Percentiles rank a stretch among this genome's conserved stretches.
Evolutionary conservation across 2,797 vertebrate genomes (phyloP).

Genomic region (Ispidina lecontei): DNA sequence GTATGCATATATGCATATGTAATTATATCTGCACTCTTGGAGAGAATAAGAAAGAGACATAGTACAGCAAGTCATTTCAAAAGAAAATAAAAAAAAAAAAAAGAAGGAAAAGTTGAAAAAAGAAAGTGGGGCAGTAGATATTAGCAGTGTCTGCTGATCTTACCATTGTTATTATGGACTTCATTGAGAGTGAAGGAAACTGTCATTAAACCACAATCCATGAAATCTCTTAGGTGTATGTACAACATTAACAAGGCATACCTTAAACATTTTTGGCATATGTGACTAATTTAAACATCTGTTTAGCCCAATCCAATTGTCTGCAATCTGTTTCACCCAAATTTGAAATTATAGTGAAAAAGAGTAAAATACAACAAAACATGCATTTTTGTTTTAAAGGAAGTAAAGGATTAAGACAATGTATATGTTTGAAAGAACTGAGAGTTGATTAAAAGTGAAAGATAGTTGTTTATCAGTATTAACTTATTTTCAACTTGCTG

Average conservation of each 20-base stretch:
- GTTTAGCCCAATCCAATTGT: background rate
- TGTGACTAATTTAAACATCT: slow-evolving; percentile 22
- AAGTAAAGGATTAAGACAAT: background rate
- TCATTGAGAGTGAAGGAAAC: background rate
- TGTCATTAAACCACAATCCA: background rate
- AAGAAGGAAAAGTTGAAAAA: background rate
- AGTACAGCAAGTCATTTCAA: background rate
- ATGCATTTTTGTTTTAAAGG: accelerated
- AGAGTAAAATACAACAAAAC: background rate
- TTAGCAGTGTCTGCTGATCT: background rate
- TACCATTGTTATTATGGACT: background rate
- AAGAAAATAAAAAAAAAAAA: background rate
- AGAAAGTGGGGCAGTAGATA: background rate
- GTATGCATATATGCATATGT: background rate
- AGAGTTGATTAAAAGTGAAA: background rate
- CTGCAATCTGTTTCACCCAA: background rate
- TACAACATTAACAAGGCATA: background rate
- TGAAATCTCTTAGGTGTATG: background rate
- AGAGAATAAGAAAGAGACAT: background rate
- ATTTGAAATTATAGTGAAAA: background rate
- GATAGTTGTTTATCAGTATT: background rate
- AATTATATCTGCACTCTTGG: background rate
- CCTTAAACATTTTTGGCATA: background rate
- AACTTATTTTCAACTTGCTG: background rate
- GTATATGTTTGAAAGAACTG: background rate